A percentile compares a stretch with the other conserved stretches of the same genome.
phyloP scores from a whole-genome alignment of 2,888 invertebrate genomes.

The Hirtodrosophila trivittata region DNA sequence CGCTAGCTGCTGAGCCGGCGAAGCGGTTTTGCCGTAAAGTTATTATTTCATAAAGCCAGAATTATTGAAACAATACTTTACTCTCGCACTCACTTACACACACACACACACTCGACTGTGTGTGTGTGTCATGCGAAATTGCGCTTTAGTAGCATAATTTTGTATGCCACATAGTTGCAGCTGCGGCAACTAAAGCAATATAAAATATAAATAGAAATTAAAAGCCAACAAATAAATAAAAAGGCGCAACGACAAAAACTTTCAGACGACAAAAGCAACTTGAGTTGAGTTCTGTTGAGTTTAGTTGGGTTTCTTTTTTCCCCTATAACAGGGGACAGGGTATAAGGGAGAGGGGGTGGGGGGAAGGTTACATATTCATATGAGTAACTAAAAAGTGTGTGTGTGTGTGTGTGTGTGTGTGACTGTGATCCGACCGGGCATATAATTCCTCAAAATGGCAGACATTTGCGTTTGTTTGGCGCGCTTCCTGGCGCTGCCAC shows the following conservation, averaged over 20 bases:
- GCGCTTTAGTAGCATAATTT: conserved; percentile 75
- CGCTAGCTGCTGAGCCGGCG: conserved; percentile 60
- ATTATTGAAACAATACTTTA: conserved; percentile 80
- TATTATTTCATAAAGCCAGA: conserved; percentile 82
- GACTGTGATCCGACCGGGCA: conserved; percentile 52
- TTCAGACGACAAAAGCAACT: conserved; percentile 60
- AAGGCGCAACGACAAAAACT: conserved; percentile 41
- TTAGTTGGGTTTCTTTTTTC: conserved; percentile 25
- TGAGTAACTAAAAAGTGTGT: conserved; percentile 43
- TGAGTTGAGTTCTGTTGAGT: conserved; percentile 43
- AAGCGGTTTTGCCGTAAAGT: conserved; percentile 72
- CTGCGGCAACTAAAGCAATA: conserved; percentile 69
- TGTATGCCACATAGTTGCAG: conserved; percentile 68
- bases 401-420: conserved; percentile 20
- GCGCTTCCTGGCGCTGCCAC: conserved; percentile 79
- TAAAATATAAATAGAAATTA: conserved; percentile 77
- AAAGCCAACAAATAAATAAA: conserved; percentile 73
- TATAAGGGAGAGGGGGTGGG: neutral
- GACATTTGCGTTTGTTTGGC: conserved; percentile 79
- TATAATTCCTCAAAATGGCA: conserved; percentile 75
- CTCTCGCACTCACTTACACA: conserved; percentile 36
- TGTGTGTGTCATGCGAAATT: conserved; percentile 66
- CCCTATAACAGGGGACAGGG: no score
- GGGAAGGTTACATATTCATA: conserved; percentile 38
- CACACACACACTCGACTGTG: conserved; percentile 26